Evolutionary conservation across 2,888 invertebrate genomes (phyloP), one percentile per base, ranked within the genome.

Genomic region (Lamproptera curius): DNA sequence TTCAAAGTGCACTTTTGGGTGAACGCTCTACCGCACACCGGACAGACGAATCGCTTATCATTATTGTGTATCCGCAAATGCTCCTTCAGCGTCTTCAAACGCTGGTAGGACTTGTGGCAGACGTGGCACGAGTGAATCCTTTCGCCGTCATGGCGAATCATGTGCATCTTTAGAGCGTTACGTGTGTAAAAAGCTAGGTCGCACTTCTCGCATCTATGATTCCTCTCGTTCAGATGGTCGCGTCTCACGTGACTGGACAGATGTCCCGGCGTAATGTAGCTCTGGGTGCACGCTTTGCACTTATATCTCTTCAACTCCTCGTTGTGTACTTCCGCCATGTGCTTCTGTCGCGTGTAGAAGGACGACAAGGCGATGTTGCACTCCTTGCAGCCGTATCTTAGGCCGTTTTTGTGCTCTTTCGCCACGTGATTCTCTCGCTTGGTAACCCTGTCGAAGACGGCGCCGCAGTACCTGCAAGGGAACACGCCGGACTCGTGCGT

Each of bases 161-260:
- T 88, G 50, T 90, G 90, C 76, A 88, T 89, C 50, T 89, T 89
- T 16, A 90, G 59, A 4, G 89, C 88, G 42, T 89, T 89, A 50
- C 85, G 85, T 0, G 88, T 87, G 44, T 89, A 89, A 51, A 90
- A 90, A 0, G 88, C 88, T 1, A 85, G 59, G 17, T 88, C 83
- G 35, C 90, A 90, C 23, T 89, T 79, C 16, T 80, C 80, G 41
- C 90, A 90, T 10, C 84, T 80, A 11, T 83, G 89, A 54, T 79
- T 89, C 23, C 77, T 64, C 58, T 77, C 89, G 56, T 76, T 85
- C 52, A 82, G 70, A 69, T 78, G 89, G 26, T 86, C 87, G 1
- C 88, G 57, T 0, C 87, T 43, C 0, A 87, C 84, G 17, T 87
- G 87, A 16, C 84, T 85, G 0, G 87, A 87, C 0, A 87, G 13